A percentile compares a stretch with the other conserved stretches of the same genome.
Evolutionary conservation across 2,113 vertebrate genomes (phyloP).

Genomic region (Microcebus griseorufus): DNA sequence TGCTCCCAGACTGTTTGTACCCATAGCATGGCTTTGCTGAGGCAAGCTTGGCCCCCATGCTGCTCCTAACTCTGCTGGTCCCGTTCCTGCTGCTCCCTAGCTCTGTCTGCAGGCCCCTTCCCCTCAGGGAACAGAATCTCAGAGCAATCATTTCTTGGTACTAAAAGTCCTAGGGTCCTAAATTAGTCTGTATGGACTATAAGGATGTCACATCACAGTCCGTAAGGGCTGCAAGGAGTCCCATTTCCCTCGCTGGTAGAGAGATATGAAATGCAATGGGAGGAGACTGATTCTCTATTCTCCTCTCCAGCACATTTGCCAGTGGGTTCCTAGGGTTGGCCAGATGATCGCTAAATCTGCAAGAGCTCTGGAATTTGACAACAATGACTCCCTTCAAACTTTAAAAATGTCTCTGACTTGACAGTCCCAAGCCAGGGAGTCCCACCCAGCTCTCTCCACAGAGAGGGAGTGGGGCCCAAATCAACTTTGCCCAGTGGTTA

Average conservation of each 20-base stretch:
- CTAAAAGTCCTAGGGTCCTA: neutral
- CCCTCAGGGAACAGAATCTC: neutral
- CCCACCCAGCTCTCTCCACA: constrained; percentile 51
- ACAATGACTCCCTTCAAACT: constrained; percentile 69
- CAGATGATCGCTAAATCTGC: constrained; percentile 56
- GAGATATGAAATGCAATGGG: neutral
- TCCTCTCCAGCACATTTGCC: neutral
- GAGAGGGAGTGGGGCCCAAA: neutral
- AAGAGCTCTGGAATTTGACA: constrained; percentile 64
- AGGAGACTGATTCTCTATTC: neutral
- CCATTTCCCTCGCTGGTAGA: neutral
- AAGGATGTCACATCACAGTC: neutral
- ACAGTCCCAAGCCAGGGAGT: constrained; percentile 23
- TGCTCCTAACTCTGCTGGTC: neutral
- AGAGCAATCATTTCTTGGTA: neutral
- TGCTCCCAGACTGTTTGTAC: neutral
- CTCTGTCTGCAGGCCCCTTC: neutral
- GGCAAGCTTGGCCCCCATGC: neutral
- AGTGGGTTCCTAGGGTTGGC: constrained; percentile 45
- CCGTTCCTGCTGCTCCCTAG: no score
- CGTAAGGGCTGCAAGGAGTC: neutral
- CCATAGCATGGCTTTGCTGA: neutral
- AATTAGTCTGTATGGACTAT: neutral
- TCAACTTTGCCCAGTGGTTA: neutral
- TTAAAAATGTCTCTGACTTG: constrained; percentile 46